Conservation (phyloP, 2,113 vertebrate genomes). For the Crotalus helleri region DNA sequence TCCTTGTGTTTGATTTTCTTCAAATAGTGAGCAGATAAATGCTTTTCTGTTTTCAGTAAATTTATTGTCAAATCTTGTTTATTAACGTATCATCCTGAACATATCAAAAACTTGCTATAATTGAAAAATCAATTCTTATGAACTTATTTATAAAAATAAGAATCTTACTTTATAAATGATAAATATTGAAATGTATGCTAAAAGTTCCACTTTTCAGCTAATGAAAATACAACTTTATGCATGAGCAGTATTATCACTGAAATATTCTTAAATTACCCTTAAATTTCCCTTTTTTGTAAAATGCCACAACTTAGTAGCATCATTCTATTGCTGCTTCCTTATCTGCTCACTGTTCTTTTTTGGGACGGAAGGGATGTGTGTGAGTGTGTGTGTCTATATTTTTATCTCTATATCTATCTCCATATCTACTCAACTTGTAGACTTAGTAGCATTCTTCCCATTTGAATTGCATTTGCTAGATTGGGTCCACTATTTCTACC, state of each 20-base stretch:
- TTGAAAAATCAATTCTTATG: constrained; percentile 11
- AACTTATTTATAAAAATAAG: constrained; percentile 21
- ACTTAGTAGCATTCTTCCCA: background rate
- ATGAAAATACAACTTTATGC: background rate
- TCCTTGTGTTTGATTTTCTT: constrained; percentile 17
- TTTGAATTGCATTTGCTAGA: background rate
- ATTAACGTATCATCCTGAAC: background rate
- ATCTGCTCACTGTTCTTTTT: too few relatives aligned
- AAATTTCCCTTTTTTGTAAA: background rate
- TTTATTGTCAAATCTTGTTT: constrained; percentile 19
- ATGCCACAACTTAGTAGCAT: background rate
- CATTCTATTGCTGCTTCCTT: background rate
- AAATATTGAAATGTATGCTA: background rate
- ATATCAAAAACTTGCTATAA: constrained; percentile 1
- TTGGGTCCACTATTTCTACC: background rate
- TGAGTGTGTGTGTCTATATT: background rate
- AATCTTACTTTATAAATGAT: background rate
- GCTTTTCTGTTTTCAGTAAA: constrained; percentile 5
- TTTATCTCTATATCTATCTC: background rate
- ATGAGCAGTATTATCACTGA: background rate
- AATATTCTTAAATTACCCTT: background rate
- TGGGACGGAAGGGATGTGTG: background rate
- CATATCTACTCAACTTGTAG: background rate
- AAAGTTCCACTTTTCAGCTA: background rate
- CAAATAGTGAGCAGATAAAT: constrained; percentile 3